Percentiles rank a stretch among this genome's conserved stretches.
phyloP scores from a whole-genome alignment of 2,113 vertebrate species.

The Orientallactaga bullata region DNA sequence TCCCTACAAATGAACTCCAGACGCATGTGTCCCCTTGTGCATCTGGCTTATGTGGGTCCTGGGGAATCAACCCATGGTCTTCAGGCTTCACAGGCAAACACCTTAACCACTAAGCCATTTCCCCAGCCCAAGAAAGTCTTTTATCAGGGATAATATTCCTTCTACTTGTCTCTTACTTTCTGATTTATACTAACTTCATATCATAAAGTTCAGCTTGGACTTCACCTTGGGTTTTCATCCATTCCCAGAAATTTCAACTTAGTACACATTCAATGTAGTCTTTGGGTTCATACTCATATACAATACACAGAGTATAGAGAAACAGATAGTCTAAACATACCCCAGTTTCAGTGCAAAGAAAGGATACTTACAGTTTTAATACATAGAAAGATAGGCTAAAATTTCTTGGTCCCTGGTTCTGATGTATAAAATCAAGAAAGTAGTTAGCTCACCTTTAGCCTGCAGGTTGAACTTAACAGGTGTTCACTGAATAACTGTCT shows the following conservation, averaged over 20 bases:
- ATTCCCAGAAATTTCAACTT: not conserved
- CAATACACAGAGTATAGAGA: not conserved
- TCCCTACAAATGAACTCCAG: no score
- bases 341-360: fast-evolving
- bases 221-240: not conserved
- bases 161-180: not conserved
- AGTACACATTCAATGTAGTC: not conserved
- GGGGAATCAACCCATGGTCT: no score
- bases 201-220: not conserved
- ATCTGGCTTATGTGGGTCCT: no score
- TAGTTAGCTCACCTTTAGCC: not conserved
- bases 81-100: no score
- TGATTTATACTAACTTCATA: not conserved
- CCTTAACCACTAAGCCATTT: no score
- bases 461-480: not conserved
- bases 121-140: not conserved
- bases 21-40: no score
- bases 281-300: not conserved
- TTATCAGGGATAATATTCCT: not conserved
- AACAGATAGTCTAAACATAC: not conserved
- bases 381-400: not conserved
- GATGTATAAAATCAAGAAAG: not conserved
- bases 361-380: not conserved
- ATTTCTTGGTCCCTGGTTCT: not conserved
- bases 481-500: not conserved